A percentile compares a stretch with the other conserved stretches of the same genome.
These are phyloP conservation scores for Drosophila paucipuncta DNA, from an alignment of 2,888 invertebrate species.

Conservation along the genomic window DNA sequence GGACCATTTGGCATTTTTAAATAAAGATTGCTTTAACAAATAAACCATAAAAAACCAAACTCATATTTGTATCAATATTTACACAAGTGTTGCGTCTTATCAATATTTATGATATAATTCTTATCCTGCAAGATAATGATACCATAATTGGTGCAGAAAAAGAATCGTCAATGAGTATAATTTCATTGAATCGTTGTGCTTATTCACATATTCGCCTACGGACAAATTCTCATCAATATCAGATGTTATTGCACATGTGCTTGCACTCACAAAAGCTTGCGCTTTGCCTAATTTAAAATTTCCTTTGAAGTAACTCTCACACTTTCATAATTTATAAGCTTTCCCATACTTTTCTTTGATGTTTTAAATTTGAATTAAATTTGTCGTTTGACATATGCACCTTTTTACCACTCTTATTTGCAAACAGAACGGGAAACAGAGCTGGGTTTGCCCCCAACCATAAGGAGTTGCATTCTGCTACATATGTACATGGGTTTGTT, in stretches of 20 bases:
- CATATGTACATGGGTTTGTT: not conserved
- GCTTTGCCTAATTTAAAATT: conserved; percentile 48
- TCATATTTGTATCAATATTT: not conserved
- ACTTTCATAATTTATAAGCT: conserved; percentile 66
- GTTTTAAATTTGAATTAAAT: conserved; percentile 38
- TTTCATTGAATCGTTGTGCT: not conserved
- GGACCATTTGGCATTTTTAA: not conserved
- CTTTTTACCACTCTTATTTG: conserved; percentile 2
- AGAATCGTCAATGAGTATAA: not conserved
- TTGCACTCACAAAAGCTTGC: conserved; percentile 1
- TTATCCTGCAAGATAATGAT: not conserved
- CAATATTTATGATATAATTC: not conserved
- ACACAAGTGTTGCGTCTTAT: not conserved
- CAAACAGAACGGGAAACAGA: not conserved
- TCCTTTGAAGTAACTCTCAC: conserved; percentile 52
- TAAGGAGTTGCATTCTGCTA: conserved; percentile 8
- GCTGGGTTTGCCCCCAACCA: conserved; percentile 1
- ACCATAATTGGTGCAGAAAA: not conserved
- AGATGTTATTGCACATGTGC: not conserved
- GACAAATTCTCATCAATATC: not conserved
- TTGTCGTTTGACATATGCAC: conserved; percentile 48
- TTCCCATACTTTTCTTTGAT: conserved; percentile 23
- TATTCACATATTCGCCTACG: not conserved
- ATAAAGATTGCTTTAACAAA: not conserved
- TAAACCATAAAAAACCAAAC: not conserved